Conservation (phyloP, 2,888 invertebrate species). For the Conops quadrifasciatus region DNA sequence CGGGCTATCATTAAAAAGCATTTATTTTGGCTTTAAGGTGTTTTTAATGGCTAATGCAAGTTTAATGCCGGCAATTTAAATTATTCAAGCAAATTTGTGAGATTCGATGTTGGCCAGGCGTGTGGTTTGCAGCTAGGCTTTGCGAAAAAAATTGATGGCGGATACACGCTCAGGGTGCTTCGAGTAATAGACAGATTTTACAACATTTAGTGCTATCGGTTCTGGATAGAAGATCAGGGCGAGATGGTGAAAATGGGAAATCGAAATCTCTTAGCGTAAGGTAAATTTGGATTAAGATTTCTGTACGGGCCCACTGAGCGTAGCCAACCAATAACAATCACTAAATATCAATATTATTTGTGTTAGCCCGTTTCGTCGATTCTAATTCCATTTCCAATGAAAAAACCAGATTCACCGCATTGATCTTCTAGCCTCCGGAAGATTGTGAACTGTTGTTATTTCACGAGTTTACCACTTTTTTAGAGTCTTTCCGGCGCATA, state of each 20-base stretch:
- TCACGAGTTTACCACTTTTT: slow-evolving; percentile 27
- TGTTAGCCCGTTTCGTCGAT: background rate
- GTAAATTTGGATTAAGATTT: background rate
- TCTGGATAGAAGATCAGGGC: background rate
- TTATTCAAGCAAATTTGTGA: slow-evolving; percentile 30
- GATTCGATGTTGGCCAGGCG: slow-evolving; percentile 2
- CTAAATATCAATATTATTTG: background rate
- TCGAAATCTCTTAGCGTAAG: background rate
- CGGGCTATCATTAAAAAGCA: slow-evolving; percentile 25
- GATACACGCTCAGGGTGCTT: slow-evolving; percentile 1
- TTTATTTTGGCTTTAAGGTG: slow-evolving; percentile 33
- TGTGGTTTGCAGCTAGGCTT: background rate
- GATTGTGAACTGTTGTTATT: slow-evolving; percentile 25
- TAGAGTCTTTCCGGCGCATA: background rate
- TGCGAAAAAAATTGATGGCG: background rate
- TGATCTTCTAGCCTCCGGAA: slow-evolving; percentile 30
- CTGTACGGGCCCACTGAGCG: background rate
- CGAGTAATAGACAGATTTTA: background rate
- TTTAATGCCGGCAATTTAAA: slow-evolving; percentile 35
- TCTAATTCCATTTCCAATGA: background rate
- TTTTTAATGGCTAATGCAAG: slow-evolving; percentile 32
- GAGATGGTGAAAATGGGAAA: background rate
- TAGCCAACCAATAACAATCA: background rate
- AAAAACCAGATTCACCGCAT: background rate
- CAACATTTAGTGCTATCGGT: background rate